Evolutionary conservation across 2,888 invertebrate species (phyloP).

Genomic region (Drosophila hamatofila): DNA sequence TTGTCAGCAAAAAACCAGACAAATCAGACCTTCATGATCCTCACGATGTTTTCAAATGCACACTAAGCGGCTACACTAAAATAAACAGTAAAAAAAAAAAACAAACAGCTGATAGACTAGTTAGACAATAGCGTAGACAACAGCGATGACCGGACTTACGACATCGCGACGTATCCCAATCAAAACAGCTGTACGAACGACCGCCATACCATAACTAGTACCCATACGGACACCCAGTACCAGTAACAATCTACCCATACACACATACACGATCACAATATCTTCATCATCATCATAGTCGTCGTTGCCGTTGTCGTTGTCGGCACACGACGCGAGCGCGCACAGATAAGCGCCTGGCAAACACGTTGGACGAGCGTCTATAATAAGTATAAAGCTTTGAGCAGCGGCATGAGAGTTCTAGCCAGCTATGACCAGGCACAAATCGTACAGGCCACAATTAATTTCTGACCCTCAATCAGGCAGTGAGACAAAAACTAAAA

Average conservation of each 20-base stretch:
- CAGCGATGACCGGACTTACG: conserved; percentile 3
- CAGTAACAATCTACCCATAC: background rate
- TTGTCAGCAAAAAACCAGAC: conserved; percentile 25
- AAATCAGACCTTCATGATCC: conserved; percentile 22
- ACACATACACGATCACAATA: background rate
- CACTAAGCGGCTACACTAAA: conserved; percentile 3
- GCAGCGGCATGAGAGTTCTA: background rate
- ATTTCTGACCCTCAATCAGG: conserved; percentile 48
- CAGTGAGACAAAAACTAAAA: conserved; percentile 14
- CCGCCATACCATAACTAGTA: background rate
- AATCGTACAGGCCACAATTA: conserved; percentile 5
- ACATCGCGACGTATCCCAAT: conserved; percentile 20
- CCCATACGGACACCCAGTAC: background rate
- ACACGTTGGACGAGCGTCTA: conserved; percentile 36
- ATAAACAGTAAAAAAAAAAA: background rate
- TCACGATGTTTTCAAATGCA: conserved; percentile 4
- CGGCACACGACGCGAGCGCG: conserved; percentile 33
- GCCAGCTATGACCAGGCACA: conserved; percentile 10
- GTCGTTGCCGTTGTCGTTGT: conserved; percentile 3
- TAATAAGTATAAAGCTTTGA: background rate
- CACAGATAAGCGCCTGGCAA: conserved; percentile 33
- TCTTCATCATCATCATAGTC: background rate
- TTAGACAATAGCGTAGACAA: conserved; percentile 21
- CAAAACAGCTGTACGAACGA: conserved; percentile 15
- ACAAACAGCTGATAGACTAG: conserved; percentile 31